Percentiles rank a stretch among this genome's conserved stretches.
phyloP scores from a whole-genome alignment of 2,888 invertebrate species.

The Rhyacophila evoluta region DNA sequence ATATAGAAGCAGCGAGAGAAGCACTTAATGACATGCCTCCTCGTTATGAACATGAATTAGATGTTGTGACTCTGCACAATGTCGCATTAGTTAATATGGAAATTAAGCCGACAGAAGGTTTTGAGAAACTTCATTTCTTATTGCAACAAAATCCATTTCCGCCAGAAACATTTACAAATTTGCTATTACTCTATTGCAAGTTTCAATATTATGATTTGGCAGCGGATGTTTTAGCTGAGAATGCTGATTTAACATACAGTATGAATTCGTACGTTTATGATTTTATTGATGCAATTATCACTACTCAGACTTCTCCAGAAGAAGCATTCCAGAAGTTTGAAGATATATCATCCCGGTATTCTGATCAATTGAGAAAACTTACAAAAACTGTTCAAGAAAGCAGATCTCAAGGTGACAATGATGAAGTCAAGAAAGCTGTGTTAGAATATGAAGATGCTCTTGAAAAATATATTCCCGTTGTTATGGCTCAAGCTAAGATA shows the following conservation, averaged over 20 bases:
- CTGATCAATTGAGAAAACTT: slow-evolving; percentile 89
- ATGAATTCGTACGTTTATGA: slow-evolving; percentile 94
- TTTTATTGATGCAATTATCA: slow-evolving; percentile 96
- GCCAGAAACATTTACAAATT: slow-evolving; percentile 96
- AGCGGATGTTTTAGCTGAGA: slow-evolving; percentile 97
- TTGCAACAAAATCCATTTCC: slow-evolving; percentile 97
- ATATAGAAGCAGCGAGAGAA: slow-evolving; percentile 86
- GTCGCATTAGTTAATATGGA: slow-evolving; percentile 93
- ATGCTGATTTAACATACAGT: slow-evolving; percentile 95
- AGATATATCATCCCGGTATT: slow-evolving; percentile 90
- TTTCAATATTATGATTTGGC: slow-evolving; percentile 98
- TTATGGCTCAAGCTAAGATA: slow-evolving; percentile 99
- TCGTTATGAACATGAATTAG: slow-evolving; percentile 95
- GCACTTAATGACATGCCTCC: slow-evolving; percentile 92
- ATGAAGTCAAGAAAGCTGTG: slow-evolving; percentile 88
- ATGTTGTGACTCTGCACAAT: slow-evolving; percentile 97
- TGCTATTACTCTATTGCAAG: slow-evolving; percentile 94
- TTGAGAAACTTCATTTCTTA: slow-evolving; percentile 86
- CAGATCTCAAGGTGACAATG: slow-evolving; percentile 88
- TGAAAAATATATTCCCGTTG: slow-evolving; percentile 93
- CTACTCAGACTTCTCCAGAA: slow-evolving; percentile 95
- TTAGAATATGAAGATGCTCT: slow-evolving; percentile 92
- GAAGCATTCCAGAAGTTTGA: slow-evolving; percentile 97
- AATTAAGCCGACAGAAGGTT: slow-evolving; percentile 89
- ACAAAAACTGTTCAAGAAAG: slow-evolving; percentile 96